Evolutionary conservation across 2,113 vertebrate genomes (phyloP).

Genomic region (Odobenus rosmarus): DNA sequence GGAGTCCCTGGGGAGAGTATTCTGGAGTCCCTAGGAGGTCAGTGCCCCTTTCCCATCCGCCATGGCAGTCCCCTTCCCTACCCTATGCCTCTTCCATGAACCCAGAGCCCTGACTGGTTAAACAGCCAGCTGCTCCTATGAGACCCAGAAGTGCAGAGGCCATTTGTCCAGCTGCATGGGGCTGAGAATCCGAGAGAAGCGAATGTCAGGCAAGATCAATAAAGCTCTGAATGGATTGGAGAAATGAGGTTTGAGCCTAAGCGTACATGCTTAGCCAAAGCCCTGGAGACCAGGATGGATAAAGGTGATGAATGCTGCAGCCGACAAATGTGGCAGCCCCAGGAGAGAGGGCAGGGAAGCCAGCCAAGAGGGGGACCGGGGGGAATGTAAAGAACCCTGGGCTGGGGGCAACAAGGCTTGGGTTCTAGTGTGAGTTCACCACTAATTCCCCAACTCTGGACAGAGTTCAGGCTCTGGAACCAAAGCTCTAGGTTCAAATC

Average conservation of each 20-base stretch:
- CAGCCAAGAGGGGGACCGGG: background rate
- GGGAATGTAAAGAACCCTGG: rapidly evolving
- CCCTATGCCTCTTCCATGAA: background rate
- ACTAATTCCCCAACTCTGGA: too few relatives aligned
- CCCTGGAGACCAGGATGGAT: background rate
- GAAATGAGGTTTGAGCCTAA: slow-evolving; percentile 50
- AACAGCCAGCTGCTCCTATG: background rate
- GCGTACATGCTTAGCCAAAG: slow-evolving; percentile 48
- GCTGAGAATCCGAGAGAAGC: slow-evolving; percentile 47
- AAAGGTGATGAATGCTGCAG: background rate
- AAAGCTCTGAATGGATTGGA: slow-evolving; percentile 21
- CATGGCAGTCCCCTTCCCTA: background rate
- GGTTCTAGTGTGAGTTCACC: background rate
- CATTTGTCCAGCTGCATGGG: slow-evolving; percentile 57
- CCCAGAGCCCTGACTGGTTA: background rate
- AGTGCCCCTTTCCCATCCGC: background rate
- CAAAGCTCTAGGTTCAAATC: background rate
- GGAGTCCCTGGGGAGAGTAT: background rate
- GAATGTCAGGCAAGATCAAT: slow-evolving; percentile 76
- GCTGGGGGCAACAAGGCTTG: background rate
- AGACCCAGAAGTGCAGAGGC: slow-evolving; percentile 53
- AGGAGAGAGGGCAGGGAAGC: background rate
- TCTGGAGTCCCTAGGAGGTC: background rate
- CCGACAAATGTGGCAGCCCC: background rate
- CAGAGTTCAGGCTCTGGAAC: background rate